phyloP scores from a whole-genome alignment of 2,888 invertebrate genomes.

The Nomada goodeniana region DNA sequence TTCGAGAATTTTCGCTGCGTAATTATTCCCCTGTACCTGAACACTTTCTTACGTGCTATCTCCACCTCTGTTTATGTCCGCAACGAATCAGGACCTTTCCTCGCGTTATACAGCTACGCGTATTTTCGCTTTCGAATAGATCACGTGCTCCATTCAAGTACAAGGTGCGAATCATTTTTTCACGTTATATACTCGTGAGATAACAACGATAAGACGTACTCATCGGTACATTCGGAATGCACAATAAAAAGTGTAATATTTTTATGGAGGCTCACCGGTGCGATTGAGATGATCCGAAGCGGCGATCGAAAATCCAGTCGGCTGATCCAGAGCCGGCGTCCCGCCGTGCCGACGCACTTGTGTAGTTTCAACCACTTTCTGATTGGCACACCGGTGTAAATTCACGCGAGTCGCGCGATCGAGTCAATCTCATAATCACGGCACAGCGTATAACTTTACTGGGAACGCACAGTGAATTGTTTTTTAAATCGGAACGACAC shows the following conservation, averaged over 20 bases:
- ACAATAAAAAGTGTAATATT: neutral
- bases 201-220: neutral
- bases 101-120: neutral
- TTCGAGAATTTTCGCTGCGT: neutral
- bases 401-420: conserved; percentile 42
- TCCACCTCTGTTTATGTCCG: neutral
- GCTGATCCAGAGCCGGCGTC: conserved; percentile 62
- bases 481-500: conserved; percentile 53
- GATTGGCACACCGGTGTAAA: conserved; percentile 37
- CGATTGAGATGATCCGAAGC: conserved; percentile 50
- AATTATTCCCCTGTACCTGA: neutral
- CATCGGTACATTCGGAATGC: neutral
- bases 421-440: conserved; percentile 55
- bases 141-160: conserved; percentile 29
- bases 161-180: neutral
- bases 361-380: conserved; percentile 52
- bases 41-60: conserved; percentile 1
- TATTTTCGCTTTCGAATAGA: neutral
- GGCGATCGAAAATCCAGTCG: conserved; percentile 62
- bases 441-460: neutral
- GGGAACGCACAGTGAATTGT: neutral
- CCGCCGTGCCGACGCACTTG: conserved; percentile 53
- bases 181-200: neutral
- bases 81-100: neutral
- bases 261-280: conserved; percentile 47